These are phyloP conservation scores for Luffia ferchaultella DNA, from an alignment of 2,888 invertebrate species.

Conservation along the genomic window DNA sequence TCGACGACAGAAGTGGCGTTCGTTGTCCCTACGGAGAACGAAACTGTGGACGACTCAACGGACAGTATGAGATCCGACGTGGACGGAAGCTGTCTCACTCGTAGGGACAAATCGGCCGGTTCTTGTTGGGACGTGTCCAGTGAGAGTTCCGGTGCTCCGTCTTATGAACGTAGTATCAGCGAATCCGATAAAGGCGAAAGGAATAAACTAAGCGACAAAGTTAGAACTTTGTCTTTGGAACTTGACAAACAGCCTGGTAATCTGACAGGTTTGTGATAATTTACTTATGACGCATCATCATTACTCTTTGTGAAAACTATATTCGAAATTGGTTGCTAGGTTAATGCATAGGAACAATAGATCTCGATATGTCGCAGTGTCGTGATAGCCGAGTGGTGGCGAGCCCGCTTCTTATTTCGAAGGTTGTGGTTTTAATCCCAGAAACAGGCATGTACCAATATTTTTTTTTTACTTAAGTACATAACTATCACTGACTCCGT, in stretches of 20 bases:
- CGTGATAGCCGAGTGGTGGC: no score
- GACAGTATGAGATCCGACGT: slow-evolving; percentile 51
- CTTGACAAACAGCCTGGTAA: slow-evolving; percentile 66
- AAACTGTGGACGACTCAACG: slow-evolving; percentile 27
- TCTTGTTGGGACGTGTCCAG: slow-evolving; percentile 54
- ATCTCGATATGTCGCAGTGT: no score
- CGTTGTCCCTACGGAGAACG: slow-evolving; percentile 77
- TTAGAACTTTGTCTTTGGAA: slow-evolving; percentile 75
- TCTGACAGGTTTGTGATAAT: slow-evolving; percentile 28
- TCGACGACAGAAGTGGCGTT: slow-evolving; percentile 94
- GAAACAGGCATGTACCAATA: no score
- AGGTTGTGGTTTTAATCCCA: no score
- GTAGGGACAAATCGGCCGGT: slow-evolving; percentile 26
- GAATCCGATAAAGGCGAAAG: slow-evolving; percentile 42
- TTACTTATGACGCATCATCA: no score
- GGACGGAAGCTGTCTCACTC: slow-evolving; percentile 56
- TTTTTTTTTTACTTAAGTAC: no score
- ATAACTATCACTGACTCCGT: no score
- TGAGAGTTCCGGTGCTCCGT: slow-evolving; percentile 31
- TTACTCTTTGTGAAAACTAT: no score
- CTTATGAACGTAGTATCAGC: slow-evolving; percentile 68
- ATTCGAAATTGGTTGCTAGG: no score
- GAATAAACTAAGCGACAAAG: slow-evolving; percentile 56
- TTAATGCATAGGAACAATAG: no score
- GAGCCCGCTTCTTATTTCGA: no score